phyloP scores from a whole-genome alignment of 2,888 invertebrate species.

The Griposia aprilina region DNA sequence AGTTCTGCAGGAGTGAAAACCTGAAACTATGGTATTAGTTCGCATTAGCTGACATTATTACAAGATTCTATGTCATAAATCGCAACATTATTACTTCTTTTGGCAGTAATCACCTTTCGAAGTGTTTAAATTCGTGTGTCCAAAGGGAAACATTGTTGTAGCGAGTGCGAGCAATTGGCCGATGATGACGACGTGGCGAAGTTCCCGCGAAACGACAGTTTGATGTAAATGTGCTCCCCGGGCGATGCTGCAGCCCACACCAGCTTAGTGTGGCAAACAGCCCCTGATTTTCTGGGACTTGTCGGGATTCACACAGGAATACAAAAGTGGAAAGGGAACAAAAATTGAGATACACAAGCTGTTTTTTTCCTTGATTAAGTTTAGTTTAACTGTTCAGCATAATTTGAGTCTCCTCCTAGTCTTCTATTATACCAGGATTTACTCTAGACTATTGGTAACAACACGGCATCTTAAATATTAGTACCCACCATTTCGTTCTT shows the following conservation, averaged over 20 bases:
- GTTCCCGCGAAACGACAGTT: constrained; percentile 82
- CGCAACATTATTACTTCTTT: constrained; percentile 6
- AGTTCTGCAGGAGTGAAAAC: constrained; percentile 2
- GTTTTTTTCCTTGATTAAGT: background rate
- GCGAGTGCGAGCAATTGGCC: constrained; percentile 61
- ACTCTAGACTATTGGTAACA: background rate
- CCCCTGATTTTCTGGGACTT: constrained; percentile 35
- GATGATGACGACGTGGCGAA: constrained; percentile 73
- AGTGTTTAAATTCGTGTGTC: constrained; percentile 54
- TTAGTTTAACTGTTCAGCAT: constrained; percentile 8
- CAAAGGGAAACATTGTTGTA: constrained; percentile 69
- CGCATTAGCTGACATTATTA: background rate
- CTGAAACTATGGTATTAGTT: constrained; percentile 3
- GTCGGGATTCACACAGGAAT: constrained; percentile 32
- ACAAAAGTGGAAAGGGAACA: constrained; percentile 16
- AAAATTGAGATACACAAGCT: background rate
- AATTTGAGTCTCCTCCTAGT: background rate
- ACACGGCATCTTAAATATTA: background rate
- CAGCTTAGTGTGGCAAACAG: constrained; percentile 47
- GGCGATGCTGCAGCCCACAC: constrained; percentile 69
- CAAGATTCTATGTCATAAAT: constrained; percentile 11
- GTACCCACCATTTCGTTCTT: background rate
- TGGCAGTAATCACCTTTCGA: constrained; percentile 15
- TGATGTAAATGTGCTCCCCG: constrained; percentile 84
- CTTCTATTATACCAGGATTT: background rate